These are phyloP conservation scores for Eupithecia subfuscata DNA, from an alignment of 2,888 invertebrate species.

Conservation along the genomic window DNA sequence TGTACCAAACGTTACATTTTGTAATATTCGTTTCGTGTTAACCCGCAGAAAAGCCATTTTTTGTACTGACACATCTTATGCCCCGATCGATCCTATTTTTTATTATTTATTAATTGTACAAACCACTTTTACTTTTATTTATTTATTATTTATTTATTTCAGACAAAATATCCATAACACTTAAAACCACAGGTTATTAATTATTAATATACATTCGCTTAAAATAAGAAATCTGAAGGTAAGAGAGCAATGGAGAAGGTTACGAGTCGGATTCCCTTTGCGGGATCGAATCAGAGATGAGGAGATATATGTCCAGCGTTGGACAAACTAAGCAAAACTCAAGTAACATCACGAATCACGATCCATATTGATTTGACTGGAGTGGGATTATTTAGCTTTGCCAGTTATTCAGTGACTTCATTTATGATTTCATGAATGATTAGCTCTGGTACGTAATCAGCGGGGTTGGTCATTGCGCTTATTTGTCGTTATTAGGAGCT, in stretches of 20 bases:
- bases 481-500: too few species aligned
- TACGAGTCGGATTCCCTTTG: too few species aligned
- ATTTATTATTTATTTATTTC: too few species aligned
- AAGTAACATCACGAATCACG: neutral
- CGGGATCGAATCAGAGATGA: neutral
- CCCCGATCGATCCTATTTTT: neutral
- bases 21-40: too few species aligned
- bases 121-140: too few species aligned
- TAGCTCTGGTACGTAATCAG: neutral
- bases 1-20: too few species aligned
- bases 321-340: neutral
- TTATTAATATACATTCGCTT: neutral
- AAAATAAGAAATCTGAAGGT: neutral
- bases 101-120: too few species aligned
- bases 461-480: neutral
- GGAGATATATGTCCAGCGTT: too few species aligned
- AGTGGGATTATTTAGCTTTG: constrained; percentile 2
- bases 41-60: too few species aligned
- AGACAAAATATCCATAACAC: too few species aligned
- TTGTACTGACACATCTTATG: neutral
- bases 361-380: neutral
- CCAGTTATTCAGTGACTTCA: neutral
- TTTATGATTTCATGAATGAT: neutral
- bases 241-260: neutral
- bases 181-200: too few species aligned